phyloP scores from a whole-genome alignment of 1,140 invertebrate species.

The Cherax destructor region DNA sequence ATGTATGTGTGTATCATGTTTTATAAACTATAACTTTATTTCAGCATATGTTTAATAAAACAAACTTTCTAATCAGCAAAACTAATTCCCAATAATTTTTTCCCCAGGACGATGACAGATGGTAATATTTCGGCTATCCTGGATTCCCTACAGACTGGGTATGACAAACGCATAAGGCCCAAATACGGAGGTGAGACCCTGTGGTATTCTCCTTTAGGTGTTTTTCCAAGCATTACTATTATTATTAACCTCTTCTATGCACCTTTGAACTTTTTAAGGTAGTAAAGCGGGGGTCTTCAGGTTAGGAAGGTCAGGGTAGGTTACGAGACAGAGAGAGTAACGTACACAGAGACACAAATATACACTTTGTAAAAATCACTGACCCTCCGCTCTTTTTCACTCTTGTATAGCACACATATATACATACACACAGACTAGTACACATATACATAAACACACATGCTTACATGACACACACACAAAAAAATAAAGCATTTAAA shows the following conservation, averaged over 20 bases:
- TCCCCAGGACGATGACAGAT: conserved; percentile 76
- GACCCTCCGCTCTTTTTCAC: conserved; percentile 2
- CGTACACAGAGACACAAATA: background rate
- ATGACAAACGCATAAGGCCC: conserved; percentile 98
- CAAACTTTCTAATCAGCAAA: no score
- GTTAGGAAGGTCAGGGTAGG: no score
- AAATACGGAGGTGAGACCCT: conserved; percentile 93
- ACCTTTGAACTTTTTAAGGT: no score
- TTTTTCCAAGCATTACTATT: no score
- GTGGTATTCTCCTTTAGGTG: no score
- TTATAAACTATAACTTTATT: no score
- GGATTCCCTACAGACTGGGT: conserved; percentile 94
- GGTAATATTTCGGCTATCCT: conserved; percentile 95
- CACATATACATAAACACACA: conserved; percentile 46
- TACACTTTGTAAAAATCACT: background rate
- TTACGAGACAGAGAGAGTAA: background rate
- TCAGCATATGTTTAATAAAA: no score
- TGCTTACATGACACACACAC: conserved; percentile 28
- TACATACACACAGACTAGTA: conserved; percentile 25
- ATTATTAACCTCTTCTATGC: background rate
- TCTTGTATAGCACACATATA: conserved; percentile 5
- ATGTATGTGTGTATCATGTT: no score
- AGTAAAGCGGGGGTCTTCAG: no score
- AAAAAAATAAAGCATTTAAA: background rate
- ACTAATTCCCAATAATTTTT: background rate